phyloP scores from a whole-genome alignment of 2,888 invertebrate species.

The Sinotaia quadrata region DNA sequence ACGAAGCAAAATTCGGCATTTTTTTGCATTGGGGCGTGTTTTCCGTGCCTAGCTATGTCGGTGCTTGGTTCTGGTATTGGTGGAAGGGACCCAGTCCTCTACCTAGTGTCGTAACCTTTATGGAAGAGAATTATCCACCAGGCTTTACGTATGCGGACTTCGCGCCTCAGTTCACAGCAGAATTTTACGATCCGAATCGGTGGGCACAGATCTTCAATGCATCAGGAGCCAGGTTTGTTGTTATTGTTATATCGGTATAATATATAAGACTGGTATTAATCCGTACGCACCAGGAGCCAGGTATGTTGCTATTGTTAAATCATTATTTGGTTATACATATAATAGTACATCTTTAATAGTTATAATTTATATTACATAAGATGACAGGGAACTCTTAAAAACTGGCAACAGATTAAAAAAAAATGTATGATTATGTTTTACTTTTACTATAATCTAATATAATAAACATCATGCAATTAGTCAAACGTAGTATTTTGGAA shows the following conservation, averaged over 20 bases:
- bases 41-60: slow-evolving; percentile 85
- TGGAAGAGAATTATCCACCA: slow-evolving; percentile 87
- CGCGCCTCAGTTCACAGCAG: slow-evolving; percentile 86
- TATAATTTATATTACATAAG: too few species aligned
- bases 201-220: slow-evolving; percentile 88
- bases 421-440: too few species aligned
- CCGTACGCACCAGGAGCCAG: slow-evolving; percentile 89
- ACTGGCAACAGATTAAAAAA: too few species aligned
- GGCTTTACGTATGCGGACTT: slow-evolving; percentile 93
- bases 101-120: slow-evolving; percentile 75
- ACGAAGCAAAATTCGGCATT: slow-evolving; percentile 72
- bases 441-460: too few species aligned
- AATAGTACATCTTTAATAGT: too few species aligned
- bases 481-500: too few species aligned
- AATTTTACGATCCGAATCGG: slow-evolving; percentile 86
- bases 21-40: slow-evolving; percentile 75
- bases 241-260: too few species aligned
- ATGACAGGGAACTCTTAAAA: too few species aligned
- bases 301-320: too few species aligned
- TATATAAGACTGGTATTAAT: too few species aligned
- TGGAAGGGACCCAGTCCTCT: slow-evolving; percentile 46
- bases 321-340: too few species aligned
- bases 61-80: slow-evolving; percentile 64
- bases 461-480: too few species aligned
- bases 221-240: slow-evolving; percentile 84